Evolutionary conservation across 2,113 vertebrate genomes (phyloP).

Genomic region (Chelonoidis abingdonii): DNA sequence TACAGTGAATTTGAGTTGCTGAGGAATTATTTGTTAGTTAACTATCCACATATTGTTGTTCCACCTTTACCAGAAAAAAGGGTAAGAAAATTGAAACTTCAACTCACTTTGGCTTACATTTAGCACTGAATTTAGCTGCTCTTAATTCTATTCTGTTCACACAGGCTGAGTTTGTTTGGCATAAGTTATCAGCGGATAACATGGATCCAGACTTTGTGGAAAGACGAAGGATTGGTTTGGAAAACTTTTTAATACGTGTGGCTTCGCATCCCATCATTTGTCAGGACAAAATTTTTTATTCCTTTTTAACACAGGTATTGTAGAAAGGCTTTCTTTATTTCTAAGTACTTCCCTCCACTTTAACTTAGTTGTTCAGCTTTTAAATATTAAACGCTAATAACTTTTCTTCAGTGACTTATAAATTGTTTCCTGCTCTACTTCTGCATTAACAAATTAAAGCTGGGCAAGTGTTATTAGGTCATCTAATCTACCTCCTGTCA

Average conservation of each 20-base stretch:
- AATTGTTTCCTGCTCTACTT: background rate
- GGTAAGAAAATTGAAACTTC: conserved; percentile 78
- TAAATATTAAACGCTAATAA: background rate
- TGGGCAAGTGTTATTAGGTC: background rate
- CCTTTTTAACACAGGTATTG: conserved; percentile 92
- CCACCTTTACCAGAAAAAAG: conserved; percentile 96
- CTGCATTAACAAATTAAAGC: background rate
- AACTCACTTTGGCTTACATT: background rate
- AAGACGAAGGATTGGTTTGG: conserved; percentile 92
- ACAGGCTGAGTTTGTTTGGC: conserved; percentile 98
- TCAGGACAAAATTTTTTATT: conserved; percentile 90
- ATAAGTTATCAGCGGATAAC: conserved; percentile 96
- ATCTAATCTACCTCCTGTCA: background rate
- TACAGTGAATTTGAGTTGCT: conserved; percentile 97
- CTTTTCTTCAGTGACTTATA: background rate
- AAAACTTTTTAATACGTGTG: conserved; percentile 95
- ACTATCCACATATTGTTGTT: conserved; percentile 89
- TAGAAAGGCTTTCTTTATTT: background rate
- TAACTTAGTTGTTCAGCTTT: background rate
- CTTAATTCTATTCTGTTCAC: conserved; percentile 56
- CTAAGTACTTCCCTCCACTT: background rate
- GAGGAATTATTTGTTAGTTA: conserved; percentile 90
- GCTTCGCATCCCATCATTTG: conserved; percentile 92
- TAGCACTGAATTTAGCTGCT: background rate
- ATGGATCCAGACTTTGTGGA: conserved; percentile 99